phyloP scores from a whole-genome alignment of 2,797 vertebrate genomes.

The Muscicapa striata region DNA sequence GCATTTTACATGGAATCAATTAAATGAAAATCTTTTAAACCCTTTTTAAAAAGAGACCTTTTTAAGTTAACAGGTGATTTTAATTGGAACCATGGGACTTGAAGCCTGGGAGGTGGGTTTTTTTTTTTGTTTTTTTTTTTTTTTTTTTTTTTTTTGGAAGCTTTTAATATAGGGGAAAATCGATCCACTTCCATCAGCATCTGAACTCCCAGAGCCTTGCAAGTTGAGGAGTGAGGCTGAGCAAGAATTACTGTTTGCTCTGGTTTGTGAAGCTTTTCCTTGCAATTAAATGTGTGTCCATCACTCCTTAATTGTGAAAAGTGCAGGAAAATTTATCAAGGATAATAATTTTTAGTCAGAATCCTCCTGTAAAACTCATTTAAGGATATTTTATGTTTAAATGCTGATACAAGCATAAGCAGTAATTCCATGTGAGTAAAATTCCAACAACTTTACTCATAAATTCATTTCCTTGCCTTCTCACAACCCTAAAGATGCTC shows the following conservation, averaged over 20 bases:
- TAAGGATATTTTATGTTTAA: background rate
- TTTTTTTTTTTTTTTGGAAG: constrained; percentile 76
- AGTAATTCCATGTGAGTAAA: background rate
- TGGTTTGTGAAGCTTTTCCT: background rate
- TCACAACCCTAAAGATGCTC: background rate
- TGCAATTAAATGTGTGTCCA: background rate
- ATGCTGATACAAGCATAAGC: background rate
- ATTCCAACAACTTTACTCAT: background rate
- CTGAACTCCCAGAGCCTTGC: constrained; percentile 74
- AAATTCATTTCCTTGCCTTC: background rate
- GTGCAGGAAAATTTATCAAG: background rate
- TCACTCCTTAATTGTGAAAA: background rate
- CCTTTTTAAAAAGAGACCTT: constrained; percentile 95
- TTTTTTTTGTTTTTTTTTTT: background rate
- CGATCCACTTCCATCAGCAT: constrained; percentile 82
- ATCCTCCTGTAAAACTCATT: background rate
- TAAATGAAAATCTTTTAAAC: constrained; percentile 99
- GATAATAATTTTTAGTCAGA: background rate
- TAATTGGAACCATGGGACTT: constrained; percentile 92
- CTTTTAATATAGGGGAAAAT: constrained; percentile 87
- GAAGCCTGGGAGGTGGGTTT: constrained; percentile 71
- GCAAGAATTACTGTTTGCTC: constrained; percentile 33
- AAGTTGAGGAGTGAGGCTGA: constrained; percentile 70
- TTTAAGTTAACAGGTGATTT: constrained; percentile 98
- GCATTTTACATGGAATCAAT: constrained; percentile 93